Percentiles rank a stretch among this genome's conserved stretches.
Evolutionary conservation across 2,113 vertebrate species (phyloP).

Genomic region (Desmodus rotundus): DNA sequence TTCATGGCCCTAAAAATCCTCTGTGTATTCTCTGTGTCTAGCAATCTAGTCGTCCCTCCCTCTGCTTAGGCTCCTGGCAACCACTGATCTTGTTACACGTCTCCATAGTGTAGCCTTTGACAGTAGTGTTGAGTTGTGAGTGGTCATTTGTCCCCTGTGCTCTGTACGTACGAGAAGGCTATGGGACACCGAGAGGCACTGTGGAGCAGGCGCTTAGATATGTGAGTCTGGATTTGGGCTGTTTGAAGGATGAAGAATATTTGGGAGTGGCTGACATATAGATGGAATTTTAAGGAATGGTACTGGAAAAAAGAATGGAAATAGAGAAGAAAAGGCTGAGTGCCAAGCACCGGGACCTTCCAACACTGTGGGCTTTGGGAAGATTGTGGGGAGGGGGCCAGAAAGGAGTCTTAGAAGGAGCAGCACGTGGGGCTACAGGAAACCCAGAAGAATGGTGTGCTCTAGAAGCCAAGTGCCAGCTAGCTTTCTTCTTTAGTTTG

Average conservation of each 20-base stretch:
- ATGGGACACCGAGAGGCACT: not conserved
- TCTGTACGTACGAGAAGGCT: not conserved
- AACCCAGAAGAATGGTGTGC: not conserved
- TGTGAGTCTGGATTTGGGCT: not conserved
- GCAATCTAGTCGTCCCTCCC: not conserved
- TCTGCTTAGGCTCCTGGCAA: not conserved
- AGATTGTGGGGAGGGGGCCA: no score
- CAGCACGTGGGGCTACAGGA: not conserved
- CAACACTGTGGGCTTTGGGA: not conserved
- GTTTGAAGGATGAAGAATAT: not conserved
- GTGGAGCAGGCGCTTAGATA: not conserved
- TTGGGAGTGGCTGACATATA: not conserved
- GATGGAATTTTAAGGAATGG: not conserved
- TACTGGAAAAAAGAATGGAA: not conserved
- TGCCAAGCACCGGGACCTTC: not conserved
- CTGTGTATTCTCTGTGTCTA: not conserved
- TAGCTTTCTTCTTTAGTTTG: not conserved
- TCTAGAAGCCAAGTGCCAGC: not conserved
- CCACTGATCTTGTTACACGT: not conserved
- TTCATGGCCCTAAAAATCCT: not conserved
- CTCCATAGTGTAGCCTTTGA: not conserved
- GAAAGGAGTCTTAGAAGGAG: not conserved
- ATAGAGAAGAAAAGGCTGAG: not conserved
- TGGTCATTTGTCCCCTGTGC: not conserved
- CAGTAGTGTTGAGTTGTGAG: not conserved